A percentile compares a stretch with the other conserved stretches of the same genome.
phyloP scores from a whole-genome alignment of 2,888 invertebrate genomes.

The Terebella lapidaria region DNA sequence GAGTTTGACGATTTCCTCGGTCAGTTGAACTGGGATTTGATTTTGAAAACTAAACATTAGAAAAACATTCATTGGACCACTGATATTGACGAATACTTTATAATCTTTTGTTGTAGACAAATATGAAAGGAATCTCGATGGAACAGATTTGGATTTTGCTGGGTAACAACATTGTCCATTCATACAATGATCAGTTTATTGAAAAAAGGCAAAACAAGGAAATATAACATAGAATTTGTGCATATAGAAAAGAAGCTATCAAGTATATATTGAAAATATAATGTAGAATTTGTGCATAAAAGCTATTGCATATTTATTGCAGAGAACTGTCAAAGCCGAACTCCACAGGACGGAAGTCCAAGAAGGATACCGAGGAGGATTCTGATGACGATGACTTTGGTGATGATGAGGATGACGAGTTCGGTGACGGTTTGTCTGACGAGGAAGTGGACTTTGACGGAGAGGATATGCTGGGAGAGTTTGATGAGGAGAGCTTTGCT shows the following conservation, averaged over 20 bases:
- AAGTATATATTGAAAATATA: too few relatives aligned
- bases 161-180: too few relatives aligned
- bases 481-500: neutral
- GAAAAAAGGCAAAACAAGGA: too few relatives aligned
- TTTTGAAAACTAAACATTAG: too few relatives aligned
- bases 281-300: too few relatives aligned
- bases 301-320: neutral
- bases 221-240: too few relatives aligned
- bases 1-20: slow-evolving; percentile 69
- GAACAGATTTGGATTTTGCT: slow-evolving; percentile 54
- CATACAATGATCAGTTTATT: slow-evolving; percentile 13
- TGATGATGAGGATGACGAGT: slow-evolving; percentile 13
- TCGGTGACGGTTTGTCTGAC: neutral
- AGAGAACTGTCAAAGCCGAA: neutral
- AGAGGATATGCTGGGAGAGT: neutral
- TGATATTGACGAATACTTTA: too few relatives aligned
- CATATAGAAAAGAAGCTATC: too few relatives aligned
- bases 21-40: too few relatives aligned
- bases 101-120: slow-evolving; percentile 27
- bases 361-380: slow-evolving; percentile 8
- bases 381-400: slow-evolving; percentile 28
- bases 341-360: neutral
- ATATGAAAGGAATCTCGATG: slow-evolving; percentile 50
- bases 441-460: slow-evolving; percentile 6
- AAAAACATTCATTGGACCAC: too few relatives aligned